A percentile compares a stretch with the other conserved stretches of the same genome.
Evolutionary conservation across 1,140 invertebrate genomes (phyloP).

Genomic region (Dolichoris vasculosae): DNA sequence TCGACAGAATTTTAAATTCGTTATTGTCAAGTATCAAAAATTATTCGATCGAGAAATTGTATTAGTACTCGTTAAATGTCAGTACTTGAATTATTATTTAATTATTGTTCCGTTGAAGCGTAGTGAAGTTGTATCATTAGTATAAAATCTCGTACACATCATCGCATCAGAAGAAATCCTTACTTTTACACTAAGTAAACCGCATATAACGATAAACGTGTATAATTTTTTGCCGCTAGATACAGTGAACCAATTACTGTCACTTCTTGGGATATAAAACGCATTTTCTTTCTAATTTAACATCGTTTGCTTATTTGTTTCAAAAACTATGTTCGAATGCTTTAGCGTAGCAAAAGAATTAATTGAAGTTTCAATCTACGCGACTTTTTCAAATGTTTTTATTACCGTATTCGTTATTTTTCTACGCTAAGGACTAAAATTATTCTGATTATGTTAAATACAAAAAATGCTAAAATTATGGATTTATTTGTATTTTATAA

Average conservation of each 20-base stretch:
- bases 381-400: too few species aligned
- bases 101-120: background rate
- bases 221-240: constrained; percentile 13
- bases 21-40: background rate
- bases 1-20: background rate
- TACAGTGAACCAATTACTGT: constrained; percentile 21
- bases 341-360: background rate
- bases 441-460: too few species aligned
- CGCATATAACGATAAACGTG: background rate
- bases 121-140: background rate
- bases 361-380: too few species aligned
- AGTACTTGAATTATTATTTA: background rate
- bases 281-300: background rate
- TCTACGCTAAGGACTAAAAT: too few species aligned
- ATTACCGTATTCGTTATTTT: too few species aligned
- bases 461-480: too few species aligned
- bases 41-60: background rate
- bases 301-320: background rate
- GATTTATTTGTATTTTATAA: too few species aligned
- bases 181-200: background rate
- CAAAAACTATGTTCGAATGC: background rate
- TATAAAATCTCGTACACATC: background rate
- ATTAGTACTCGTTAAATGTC: background rate
- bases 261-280: constrained; percentile 4
- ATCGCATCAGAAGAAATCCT: background rate